Base-by-base conservation (phyloP, 1,140 invertebrate species). In the Macrobrachium nipponense region DNA sequence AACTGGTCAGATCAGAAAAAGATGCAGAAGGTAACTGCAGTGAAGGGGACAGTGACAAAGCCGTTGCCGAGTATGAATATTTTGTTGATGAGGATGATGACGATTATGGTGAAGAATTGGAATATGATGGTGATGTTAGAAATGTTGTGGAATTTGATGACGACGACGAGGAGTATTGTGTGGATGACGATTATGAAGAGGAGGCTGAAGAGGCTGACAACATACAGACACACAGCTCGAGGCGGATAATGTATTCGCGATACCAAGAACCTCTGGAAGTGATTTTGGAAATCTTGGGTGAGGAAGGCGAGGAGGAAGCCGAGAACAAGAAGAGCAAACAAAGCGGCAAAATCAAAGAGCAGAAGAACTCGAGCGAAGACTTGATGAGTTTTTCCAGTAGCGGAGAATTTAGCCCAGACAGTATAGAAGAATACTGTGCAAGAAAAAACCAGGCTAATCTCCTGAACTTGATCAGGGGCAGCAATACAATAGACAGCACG, bases 251-350 rank as follows among this genome's bases (percentile, higher is more conserved):
- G 18, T 62, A 12, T 62, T 75, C 66, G 51, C 68, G 77, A 8
- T 86, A 73, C 20, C 83, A 86, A 36, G 83, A 86, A 58, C 83
- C 83, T 2, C 77, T 86, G 10, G 83, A 86, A 59, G 83, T 86
- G 23, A 86, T 86, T 60, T 66, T 86, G 10, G 83, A 86, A 27
- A 86, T 86, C 12, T 20, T 86, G 17, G 83, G 83, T 17, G 83
- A 86, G 43, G 83, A 86, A 72, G 77, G 83, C 18, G 83, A 86
- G 8, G 77, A 80, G 5, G 77, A 86, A 60, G n/a, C 5, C 0
- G 64, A 70, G 27, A 70, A 23, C 36, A 23, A 70, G 12, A 70
- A 27, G 11, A 36, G 20, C 66, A 12, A 23, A 36, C 23, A 23
- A 7, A 17, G 36, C 20, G 36, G 36, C 8, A n/a, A 70, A n/a